Evolutionary conservation across 2,797 vertebrate species (phyloP), one percentile per base, ranked within the genome.

Genomic region (Myripristis jacobus): DNA sequence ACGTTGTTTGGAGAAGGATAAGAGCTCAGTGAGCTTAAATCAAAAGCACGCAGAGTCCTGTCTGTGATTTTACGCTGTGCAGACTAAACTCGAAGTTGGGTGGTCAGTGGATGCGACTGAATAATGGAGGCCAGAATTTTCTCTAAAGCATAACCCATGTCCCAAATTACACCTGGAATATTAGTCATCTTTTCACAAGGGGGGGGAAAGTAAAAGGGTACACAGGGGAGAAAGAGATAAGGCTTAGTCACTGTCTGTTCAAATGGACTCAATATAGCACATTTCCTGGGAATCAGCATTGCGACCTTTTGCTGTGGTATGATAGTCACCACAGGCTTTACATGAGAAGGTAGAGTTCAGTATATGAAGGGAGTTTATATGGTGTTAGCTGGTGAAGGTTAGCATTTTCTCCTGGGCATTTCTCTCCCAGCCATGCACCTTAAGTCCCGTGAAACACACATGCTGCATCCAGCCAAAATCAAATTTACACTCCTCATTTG

Each of bases 281-380:
- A 0, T 19, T 57, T 79, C 74, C 70, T 19, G 48, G 18, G 71
- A 77, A 66, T 70, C 67, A 62, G 51, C 56, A 60, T 27, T 6
- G 58, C 68, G 80, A 80, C 80, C 68, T 79, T 88, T 81, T 10
- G 18, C 36, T 13, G 41, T 46, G 36, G 21, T 51, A 48, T 19
- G 19, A 56, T 58, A 25, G 43, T 52, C 60, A 79, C 57, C 65
- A 74, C 43, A 50, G 55, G 58, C 22, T 70, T 34, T 24, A 46
- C 34, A 36, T 72, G 41, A 77, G 82, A 87, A 86, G 66, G 75
- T 68, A 82, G n/a, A 53, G 51, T 66, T 66, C 51, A 63, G 44
- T 44, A 21, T 53, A 70, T 73, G 48, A 75, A 34, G 65, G 34
- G 31, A 34, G 22, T 16, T 27, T 53, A 24, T 52, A 24, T 15